Percentiles rank a stretch among this genome's conserved stretches.
Conservation (phyloP, 2,888 invertebrate genomes). For the Deroplatys truncata region DNA sequence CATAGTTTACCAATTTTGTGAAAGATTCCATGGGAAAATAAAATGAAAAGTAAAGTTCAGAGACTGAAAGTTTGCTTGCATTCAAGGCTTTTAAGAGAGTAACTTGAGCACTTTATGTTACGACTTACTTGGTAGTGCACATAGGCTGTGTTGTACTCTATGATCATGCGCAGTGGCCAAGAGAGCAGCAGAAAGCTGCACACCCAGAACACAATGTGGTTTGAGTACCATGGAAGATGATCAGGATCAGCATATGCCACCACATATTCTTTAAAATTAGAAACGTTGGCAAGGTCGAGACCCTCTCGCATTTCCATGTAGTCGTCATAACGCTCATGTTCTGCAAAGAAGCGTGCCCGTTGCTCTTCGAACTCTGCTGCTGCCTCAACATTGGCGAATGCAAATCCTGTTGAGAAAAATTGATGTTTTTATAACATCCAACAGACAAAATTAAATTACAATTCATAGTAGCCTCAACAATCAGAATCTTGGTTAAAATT, state of each 20-base stretch:
- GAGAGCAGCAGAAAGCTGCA: constrained; percentile 68
- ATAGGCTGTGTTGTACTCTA: constrained; percentile 77
- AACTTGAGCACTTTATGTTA: too few species aligned
- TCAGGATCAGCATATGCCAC: constrained; percentile 48
- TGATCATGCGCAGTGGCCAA: constrained; percentile 76
- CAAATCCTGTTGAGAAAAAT: constrained; percentile 50
- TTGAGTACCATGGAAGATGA: constrained; percentile 59
- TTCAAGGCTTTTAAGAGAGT: too few species aligned
- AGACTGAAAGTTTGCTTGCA: too few species aligned
- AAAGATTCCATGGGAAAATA: too few species aligned
- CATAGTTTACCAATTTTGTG: too few species aligned
- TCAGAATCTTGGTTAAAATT: too few species aligned
- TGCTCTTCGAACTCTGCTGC: constrained; percentile 79
- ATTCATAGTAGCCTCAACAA: too few species aligned
- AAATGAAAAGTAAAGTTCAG: too few species aligned
- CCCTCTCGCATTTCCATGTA: constrained; percentile 84
- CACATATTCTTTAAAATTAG: constrained; percentile 55
- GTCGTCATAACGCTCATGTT: constrained; percentile 75
- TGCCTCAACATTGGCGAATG: constrained; percentile 73
- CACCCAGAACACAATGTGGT: constrained; percentile 70
- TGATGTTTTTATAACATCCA: too few species aligned
- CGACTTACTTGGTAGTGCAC: constrained; percentile 67
- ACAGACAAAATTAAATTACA: too few species aligned
- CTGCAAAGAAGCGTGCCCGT: constrained; percentile 70
- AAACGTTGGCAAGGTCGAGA: constrained; percentile 64